Evolutionary conservation across 2,888 invertebrate genomes (phyloP), one percentile per base, ranked within the genome.

Genomic region (Acleris holmiana): DNA sequence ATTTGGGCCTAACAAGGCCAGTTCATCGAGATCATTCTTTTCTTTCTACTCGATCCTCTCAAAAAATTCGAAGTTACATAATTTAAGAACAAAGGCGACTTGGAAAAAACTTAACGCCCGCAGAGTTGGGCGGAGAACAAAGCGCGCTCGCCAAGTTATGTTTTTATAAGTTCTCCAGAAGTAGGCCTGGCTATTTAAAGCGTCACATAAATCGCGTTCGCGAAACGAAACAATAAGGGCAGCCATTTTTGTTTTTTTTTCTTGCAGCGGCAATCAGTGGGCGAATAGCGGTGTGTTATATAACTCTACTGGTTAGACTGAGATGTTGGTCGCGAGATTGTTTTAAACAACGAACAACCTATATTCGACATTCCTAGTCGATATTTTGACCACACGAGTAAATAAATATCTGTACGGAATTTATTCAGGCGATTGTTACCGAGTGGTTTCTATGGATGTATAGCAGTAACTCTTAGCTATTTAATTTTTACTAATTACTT

Each of bases 191-290:
- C 79, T 80, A 82, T 86, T 88, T 80, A 77, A 83, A 79, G 83
- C 79, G 86, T 86, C 90, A 81, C 91, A 91, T 91, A 91, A 91
- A 91, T 92, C 85, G 83, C 85, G 83, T 67, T 77, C 76, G 78
- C 77, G 83, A 82, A 77, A 79, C 82, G 83, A 85, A 89, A 90
- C 86, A 89, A 89, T 88, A 85, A 84, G 84, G 80, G 69, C 81
- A 76, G 78, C 76, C 80, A 76, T 82, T 76, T 81, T 73, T 2
- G 29, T 77, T 80, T 78, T 76, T 46, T 83, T 80, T 83, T 84
- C 75, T 68, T 76, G 69, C 62, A 71, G 68, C 67, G 71, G 57
- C 63, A 76, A 80, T 82, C 82, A 80, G 80, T 78, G 71, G 73
- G 68, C 70, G 73, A 71, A 75, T 81, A 85, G 81, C 79, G 78